A percentile compares a stretch with the other conserved stretches of the same genome.
These are phyloP conservation scores for Sphecodes monilicornis DNA, from an alignment of 2,888 invertebrate genomes.

Conservation along the genomic window DNA sequence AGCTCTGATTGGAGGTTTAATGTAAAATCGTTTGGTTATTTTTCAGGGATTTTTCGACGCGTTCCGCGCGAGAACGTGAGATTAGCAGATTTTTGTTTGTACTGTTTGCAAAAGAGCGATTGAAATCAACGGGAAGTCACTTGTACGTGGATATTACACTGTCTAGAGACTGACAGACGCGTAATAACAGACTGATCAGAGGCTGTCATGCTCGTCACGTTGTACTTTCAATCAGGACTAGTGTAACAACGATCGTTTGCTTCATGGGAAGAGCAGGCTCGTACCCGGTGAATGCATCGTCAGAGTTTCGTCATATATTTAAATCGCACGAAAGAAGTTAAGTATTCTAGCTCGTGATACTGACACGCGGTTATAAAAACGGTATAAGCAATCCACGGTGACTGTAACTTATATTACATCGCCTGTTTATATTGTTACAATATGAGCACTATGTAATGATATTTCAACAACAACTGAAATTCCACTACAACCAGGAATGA, in stretches of 20 bases:
- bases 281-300: constrained; percentile 3
- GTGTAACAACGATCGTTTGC: constrained; percentile 49
- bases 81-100: neutral
- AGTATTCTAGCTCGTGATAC: neutral
- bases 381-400: neutral
- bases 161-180: constrained; percentile 40
- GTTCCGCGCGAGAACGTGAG: neutral
- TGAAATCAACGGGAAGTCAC: neutral
- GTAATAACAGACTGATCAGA: constrained; percentile 44
- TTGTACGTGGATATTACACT: constrained; percentile 10
- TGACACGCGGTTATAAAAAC: neutral
- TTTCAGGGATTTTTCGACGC: neutral
- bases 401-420: neutral
- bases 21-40: neutral
- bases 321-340: constrained; percentile 46
- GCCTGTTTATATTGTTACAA: neutral
- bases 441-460: neutral
- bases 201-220: constrained; percentile 44
- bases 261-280: constrained; percentile 32
- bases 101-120: neutral
- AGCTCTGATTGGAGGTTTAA: neutral
- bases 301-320: constrained; percentile 47
- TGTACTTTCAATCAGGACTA: constrained; percentile 55
- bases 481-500: neutral
- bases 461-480: neutral